Base-by-base conservation (phyloP, 2,888 invertebrate genomes). In the Mythimna vitellina region DNA sequence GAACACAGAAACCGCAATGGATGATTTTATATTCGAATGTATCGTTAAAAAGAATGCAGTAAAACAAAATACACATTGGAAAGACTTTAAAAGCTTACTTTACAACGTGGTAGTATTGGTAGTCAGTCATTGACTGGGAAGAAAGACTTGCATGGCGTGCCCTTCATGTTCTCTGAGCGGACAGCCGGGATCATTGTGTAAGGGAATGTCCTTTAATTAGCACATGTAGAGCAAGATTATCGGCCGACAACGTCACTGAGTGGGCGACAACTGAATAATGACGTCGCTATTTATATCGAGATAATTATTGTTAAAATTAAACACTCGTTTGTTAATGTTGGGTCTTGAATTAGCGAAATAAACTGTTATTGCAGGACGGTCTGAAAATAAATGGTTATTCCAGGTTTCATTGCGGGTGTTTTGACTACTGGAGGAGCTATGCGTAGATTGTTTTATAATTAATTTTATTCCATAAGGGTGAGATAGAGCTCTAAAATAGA, bases 131-230 rank as follows among this genome's bases (percentile, higher is more conserved):
- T 90, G 90, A 88, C 87, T 90, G 90, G 88, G 87, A 90, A 91
- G 91, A 91, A 92, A 91, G 92, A 90, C 89, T 90, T 88, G 91
- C 89, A 88, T 89, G 91, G 90, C 89, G 89, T 87, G 88, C 88
- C 89, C 87, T 91, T 91, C 92, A 91, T 90, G 92, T 92, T 87
- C 76, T 67, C 66, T 84, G 80, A 72, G 72, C 76, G 84, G 94
- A 95, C 95, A 94, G 93, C 90, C 92, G 88, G 87, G 92, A 92
- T 94, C 95, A 95, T 95, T 95, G 95, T 95, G 90, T 90, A 92
- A 87, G 87, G 78, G 89, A 92, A 90, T 90, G 91, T 89, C 92
- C 90, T 92, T 94, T 96, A 96, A 96, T 96, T 95, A 95, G 95
- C 93, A 93, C 95, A 94, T 94, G 94, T 91, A 93, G 91, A 91